Base-by-base conservation (phyloP, 2,888 invertebrate genomes). In the Netelia virgata region DNA sequence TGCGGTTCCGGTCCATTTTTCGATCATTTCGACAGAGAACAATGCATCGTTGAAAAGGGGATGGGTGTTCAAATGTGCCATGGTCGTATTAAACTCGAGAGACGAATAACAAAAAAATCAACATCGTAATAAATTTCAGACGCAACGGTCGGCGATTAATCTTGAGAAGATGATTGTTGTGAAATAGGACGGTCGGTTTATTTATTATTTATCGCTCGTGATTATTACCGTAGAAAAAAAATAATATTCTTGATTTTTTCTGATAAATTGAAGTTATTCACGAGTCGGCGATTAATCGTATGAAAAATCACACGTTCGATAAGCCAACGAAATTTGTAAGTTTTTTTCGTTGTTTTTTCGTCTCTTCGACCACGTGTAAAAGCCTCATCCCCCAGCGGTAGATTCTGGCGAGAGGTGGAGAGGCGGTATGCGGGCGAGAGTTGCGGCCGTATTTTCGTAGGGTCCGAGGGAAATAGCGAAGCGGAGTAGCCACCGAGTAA, bases 381-480 rank as follows among this genome's bases (percentile, higher is more conserved):
- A 78, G 63, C 66, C 66, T 82, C 64, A 75, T 75, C 53, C 69
- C 69, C 57, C 68, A 69, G 55, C 61, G 50, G 75, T 53, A 36
- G 74, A 75, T 79, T 83, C 79, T 77, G 68, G 18, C 23, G 3
- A 18, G 36, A 16, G 14, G 5, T 5, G 47, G 70, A 18, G 23
- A 18, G 78, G 59, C 14, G 70, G 75, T 68, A 79, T 79, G 82
- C 70, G 81, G 78, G 64, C 69, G 78, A 78, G 78, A 82, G 78
- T 82, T 79, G 70, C 66, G 78, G 74, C 66, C 50, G 74, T 78
- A 82, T 85, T 83, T 74, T 86, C 80, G 84, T 74, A 74, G 82
- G 86, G 86, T 85, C 85, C 83, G 85, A 86, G 79, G 59, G 83
- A 73, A 80, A 82, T 36, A 75, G 77, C 75, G 61, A 75, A 53